Evolutionary conservation across 2,113 vertebrate genomes (phyloP), one percentile per base, ranked within the genome.

Genomic region (Vidua chalybeata): DNA sequence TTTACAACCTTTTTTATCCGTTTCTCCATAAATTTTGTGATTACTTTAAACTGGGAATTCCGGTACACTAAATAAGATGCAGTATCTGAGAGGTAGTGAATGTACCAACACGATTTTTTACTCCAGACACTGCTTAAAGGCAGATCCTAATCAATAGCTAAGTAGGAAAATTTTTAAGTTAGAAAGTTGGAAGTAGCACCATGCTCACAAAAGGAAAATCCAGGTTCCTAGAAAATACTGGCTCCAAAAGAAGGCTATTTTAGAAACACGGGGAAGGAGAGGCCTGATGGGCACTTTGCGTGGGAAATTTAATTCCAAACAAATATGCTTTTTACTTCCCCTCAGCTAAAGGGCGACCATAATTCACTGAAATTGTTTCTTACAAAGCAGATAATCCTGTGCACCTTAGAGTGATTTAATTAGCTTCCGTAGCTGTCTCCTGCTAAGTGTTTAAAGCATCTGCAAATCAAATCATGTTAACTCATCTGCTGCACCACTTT

Each of bases 41-140:
- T 99, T 99, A 99, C 98, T 98, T 99, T 99, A 99, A 99, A 99
- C 99, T 99, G 98, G 98, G 98, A 98, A 99, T 99, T 99, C 99
- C 98, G 99, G 99, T 99, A 99, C 98, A 98, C 98, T 99, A 99
- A 99, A 99, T 99, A 99, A 99, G 98, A 98, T 97, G 97, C 97
- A 97, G 97, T 97, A 96, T 97, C 97, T 97, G 97, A 97, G 97
- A 97, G 94, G 96, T 10, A 96, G 83, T 96, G 96, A 94, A 96
- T 95, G 97, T 97, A 96, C 97, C 96, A 97, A 96, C 97, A 97
- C 19, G 85, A 59, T 94, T 97, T 97, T 92, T 94, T 96, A 97
- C 95, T 96, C 95, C 45, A 93, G 95, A 96, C 92, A 94, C 95
- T 96, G 94, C 96, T 96, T 94, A 96, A 96, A 98, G 93, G 90